Evolutionary conservation across 2,888 invertebrate genomes (phyloP).

Genomic region (Diaprepes abbreviatus): DNA sequence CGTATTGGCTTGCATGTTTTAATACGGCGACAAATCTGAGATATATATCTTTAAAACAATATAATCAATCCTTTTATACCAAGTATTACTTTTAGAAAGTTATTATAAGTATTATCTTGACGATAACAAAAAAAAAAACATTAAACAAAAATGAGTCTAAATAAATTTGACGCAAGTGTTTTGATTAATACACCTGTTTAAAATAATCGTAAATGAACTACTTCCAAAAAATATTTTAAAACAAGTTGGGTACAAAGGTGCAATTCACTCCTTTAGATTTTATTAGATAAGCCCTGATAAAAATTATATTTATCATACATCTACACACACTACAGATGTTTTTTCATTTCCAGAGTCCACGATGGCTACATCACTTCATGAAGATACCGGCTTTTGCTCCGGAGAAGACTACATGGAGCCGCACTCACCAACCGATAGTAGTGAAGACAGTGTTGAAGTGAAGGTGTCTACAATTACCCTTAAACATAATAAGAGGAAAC

Average conservation of each 20-base stretch:
- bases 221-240: not conserved
- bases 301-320: too few species aligned
- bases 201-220: not conserved
- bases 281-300: too few species aligned
- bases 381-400: constrained; percentile 80
- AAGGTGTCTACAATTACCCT: constrained; percentile 74
- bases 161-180: not conserved
- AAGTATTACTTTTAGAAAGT: too few species aligned
- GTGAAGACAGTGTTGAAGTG: constrained; percentile 77
- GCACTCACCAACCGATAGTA: constrained; percentile 75
- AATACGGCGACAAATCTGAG: too few species aligned
- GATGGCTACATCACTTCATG: constrained; percentile 67
- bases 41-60: too few species aligned
- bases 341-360: constrained; percentile 71
- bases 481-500: constrained; percentile 75
- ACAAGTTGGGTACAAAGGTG: too few species aligned
- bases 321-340: constrained; percentile 8
- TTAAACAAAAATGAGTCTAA: not conserved
- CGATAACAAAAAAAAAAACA: not conserved
- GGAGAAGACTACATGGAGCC: constrained; percentile 73
- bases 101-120: too few species aligned
- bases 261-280: too few species aligned
- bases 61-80: too few species aligned
- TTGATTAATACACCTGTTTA: not conserved
- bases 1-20: too few species aligned